Evolutionary conservation across 1,140 invertebrate species (phyloP), one percentile per base, ranked within the genome.

Genomic region (Magallana gigas): DNA sequence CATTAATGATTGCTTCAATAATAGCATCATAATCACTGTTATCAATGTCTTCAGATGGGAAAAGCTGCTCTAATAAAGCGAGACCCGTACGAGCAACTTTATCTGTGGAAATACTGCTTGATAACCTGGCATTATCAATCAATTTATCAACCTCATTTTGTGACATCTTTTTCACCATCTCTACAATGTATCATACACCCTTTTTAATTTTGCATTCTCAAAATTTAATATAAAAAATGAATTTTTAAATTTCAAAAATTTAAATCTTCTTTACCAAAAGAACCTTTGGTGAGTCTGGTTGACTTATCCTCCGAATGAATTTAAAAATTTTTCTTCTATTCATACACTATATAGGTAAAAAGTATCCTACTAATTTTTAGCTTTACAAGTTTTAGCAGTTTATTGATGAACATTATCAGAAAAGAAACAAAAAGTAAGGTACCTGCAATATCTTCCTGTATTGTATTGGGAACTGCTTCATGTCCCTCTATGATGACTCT

Each of bases 111-210:
- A 18, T 18, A 68, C n/a, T 68, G 64, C 64, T 68, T 68, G 64
- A 68, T 68, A 18, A 68, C 64, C 14, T 68, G 64, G 80, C 80
- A 82, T 82, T 57, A 57, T 82, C 36, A 82, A 82, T 82, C 80
- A 82, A 82, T 56, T 48, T 82, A 56, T 82, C 48, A 56, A 56
- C 36, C 57, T 82, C 80, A 18, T 57, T 57, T 48, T 82, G 80
- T 16, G 80, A 57, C 29, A 82, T 82, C 57, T 82, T 36, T 82
- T 56, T 82, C 36, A 82, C 8, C 36, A 82, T 82, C n/a, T 82
- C 57, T 82, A 57, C 80, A 82, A 57, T 57, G 14, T 82, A 56
- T 48, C 11, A 82, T 82, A 57, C 36, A 48, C 36, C 48, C 48
- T 57, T 57, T 57, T 82, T 82, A 82, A 14, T 82, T 56, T 82